A percentile compares a stretch with the other conserved stretches of the same genome.
These are phyloP conservation scores for Dysmachus trigonus DNA, from an alignment of 2,888 invertebrate species.

Conservation along the genomic window DNA sequence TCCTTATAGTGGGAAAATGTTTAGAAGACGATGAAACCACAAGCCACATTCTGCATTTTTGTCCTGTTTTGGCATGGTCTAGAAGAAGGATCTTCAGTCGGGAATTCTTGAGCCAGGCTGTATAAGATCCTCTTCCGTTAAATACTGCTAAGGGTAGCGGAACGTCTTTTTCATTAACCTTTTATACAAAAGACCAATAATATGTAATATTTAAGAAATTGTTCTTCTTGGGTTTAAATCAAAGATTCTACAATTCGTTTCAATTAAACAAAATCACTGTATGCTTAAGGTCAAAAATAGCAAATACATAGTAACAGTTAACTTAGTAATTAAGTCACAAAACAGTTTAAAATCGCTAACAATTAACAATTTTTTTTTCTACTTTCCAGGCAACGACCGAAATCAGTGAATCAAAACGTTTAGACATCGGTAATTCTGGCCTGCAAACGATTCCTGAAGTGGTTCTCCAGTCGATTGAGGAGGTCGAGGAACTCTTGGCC, in stretches of 20 bases:
- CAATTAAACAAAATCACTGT: background rate
- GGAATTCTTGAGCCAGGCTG: too few species aligned
- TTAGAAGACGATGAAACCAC: too few species aligned
- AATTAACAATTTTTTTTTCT: background rate
- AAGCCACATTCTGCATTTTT: too few species aligned
- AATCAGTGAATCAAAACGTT: constrained; percentile 48
- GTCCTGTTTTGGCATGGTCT: too few species aligned
- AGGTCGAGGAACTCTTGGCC: constrained; percentile 55
- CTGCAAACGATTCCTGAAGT: constrained; percentile 53
- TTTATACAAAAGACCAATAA: too few species aligned
- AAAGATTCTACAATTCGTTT: background rate
- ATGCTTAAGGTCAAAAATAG: background rate
- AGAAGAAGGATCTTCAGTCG: too few species aligned
- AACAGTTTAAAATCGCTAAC: background rate
- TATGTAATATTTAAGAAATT: too few species aligned
- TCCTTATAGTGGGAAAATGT: too few species aligned
- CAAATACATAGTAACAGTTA: background rate
- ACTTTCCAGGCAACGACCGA: constrained; percentile 50
- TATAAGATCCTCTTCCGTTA: too few species aligned
- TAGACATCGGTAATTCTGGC: constrained; percentile 52
- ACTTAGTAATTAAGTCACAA: background rate
- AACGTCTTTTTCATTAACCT: too few species aligned
- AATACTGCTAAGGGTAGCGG: too few species aligned
- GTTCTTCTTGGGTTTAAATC: background rate
- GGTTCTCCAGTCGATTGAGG: constrained; percentile 51